A percentile compares a stretch with the other conserved stretches of the same genome.
Conservation (phyloP, 2,888 invertebrate genomes). For the Nineta flava region DNA sequence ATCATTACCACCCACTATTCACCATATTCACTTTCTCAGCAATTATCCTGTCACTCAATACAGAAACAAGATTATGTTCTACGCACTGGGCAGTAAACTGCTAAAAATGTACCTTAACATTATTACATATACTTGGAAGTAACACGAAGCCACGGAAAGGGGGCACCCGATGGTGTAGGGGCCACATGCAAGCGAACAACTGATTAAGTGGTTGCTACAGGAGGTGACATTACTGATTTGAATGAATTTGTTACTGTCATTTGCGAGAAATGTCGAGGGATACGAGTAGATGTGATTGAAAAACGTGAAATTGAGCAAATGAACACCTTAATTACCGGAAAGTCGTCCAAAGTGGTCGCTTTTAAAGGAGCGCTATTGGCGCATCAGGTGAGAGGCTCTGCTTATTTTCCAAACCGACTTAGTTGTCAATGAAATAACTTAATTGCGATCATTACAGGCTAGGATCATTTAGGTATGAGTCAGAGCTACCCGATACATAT, state of each 20-base stretch:
- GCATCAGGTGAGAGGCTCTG: slow-evolving; percentile 13
- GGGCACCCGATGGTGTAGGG: slow-evolving; percentile 20
- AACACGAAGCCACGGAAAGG: slow-evolving; percentile 20
- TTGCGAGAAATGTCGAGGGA: slow-evolving; percentile 12
- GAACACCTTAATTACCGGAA: slow-evolving; percentile 11
- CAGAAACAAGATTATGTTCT: slow-evolving; percentile 21
- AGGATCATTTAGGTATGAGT: slow-evolving; percentile 7
- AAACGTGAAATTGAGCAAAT: slow-evolving; percentile 14
- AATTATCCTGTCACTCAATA: slow-evolving; percentile 24
- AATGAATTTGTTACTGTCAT: slow-evolving; percentile 13
- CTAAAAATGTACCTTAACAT: slow-evolving; percentile 14
- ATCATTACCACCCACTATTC: slow-evolving; percentile 10
- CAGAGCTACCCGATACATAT: no score
- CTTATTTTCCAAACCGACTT: slow-evolving; percentile 11
- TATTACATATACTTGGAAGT: slow-evolving; percentile 17
- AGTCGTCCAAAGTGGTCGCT: slow-evolving; percentile 16
- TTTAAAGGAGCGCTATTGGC: no score
- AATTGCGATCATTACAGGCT: slow-evolving; percentile 13
- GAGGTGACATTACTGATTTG: slow-evolving; percentile 18
- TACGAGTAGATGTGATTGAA: slow-evolving; percentile 12
- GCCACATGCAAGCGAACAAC: slow-evolving; percentile 21
- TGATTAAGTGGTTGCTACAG: slow-evolving; percentile 17
- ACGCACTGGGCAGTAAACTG: slow-evolving; percentile 16
- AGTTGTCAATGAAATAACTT: slow-evolving; percentile 15
- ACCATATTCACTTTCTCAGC: slow-evolving; percentile 19